phyloP scores from a whole-genome alignment of 2,113 vertebrate species.

The Daubentonia madagascariensis region DNA sequence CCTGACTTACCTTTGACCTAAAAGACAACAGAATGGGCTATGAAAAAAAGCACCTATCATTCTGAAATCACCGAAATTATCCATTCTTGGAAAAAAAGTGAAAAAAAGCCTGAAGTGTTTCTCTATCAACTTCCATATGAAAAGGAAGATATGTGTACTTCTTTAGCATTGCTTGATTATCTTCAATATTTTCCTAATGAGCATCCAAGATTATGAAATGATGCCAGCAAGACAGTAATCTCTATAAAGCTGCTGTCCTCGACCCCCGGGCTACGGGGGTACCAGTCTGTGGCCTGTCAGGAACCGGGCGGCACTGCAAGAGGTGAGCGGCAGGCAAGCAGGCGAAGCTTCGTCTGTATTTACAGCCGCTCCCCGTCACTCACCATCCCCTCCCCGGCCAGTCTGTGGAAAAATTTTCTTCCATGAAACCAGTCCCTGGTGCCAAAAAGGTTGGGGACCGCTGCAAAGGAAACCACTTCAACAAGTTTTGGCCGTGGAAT shows the following conservation, averaged over 20 bases:
- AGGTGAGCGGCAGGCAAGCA: too few species aligned
- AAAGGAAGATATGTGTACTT: not conserved
- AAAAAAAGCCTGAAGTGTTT: not conserved
- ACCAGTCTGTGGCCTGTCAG: too few species aligned
- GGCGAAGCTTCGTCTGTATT: too few species aligned
- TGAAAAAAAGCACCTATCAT: not conserved
- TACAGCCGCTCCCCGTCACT: too few species aligned
- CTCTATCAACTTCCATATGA: not conserved
- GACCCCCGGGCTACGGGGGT: too few species aligned
- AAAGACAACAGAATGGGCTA: not conserved
- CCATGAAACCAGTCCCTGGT: too few species aligned
- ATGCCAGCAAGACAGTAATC: conserved; percentile 15
- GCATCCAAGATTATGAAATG: not conserved
- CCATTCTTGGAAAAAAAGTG: not conserved
- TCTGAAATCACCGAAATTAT: not conserved
- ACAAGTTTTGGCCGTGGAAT: not conserved
- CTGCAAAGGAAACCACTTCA: conserved; percentile 51
- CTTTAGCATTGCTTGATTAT: not conserved
- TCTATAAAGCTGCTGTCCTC: not conserved
- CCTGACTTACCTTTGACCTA: not conserved
- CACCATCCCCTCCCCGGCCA: too few species aligned
- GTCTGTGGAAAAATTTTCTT: too few species aligned
- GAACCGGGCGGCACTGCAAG: too few species aligned
- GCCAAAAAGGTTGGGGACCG: too few species aligned
- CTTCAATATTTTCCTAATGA: not conserved